A percentile compares a stretch with the other conserved stretches of the same genome.
These are phyloP conservation scores for Nettapus auritus DNA, from an alignment of 2,113 vertebrate species.

Conservation along the genomic window DNA sequence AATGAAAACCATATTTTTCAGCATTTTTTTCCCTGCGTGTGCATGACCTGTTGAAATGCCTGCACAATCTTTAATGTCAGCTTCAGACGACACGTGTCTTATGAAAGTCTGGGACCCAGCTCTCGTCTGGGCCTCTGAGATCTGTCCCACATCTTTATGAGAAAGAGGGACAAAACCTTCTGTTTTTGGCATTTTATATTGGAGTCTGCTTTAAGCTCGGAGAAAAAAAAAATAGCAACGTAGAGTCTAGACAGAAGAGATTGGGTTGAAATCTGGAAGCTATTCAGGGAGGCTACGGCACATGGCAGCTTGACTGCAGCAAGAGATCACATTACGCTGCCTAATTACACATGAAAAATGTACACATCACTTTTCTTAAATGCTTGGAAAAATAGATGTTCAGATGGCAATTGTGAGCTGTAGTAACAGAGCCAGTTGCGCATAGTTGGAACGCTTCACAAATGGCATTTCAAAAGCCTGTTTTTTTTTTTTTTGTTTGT, in stretches of 20 bases:
- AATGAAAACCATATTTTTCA: constrained; percentile 83
- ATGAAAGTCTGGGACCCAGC: constrained; percentile 76
- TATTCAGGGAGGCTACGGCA: constrained; percentile 82
- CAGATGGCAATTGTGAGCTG: constrained; percentile 54
- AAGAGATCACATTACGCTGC: constrained; percentile 85
- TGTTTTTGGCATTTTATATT: constrained; percentile 85
- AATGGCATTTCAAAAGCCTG: constrained; percentile 60
- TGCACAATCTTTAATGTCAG: constrained; percentile 80
- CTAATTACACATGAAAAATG: constrained; percentile 91
- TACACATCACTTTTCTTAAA: constrained; percentile 76
- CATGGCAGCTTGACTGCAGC: constrained; percentile 80
- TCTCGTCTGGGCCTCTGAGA: constrained; percentile 69
- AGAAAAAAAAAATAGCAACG: constrained; percentile 79
- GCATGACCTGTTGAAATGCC: constrained; percentile 76
- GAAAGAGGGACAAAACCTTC: constrained; percentile 82
- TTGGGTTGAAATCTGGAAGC: constrained; percentile 91
- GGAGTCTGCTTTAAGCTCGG: constrained; percentile 79
- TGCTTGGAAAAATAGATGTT: constrained; percentile 78
- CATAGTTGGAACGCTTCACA: neutral
- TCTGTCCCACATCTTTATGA: constrained; percentile 81
- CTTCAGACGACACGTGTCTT: constrained; percentile 82
- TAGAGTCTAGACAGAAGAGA: constrained; percentile 91
- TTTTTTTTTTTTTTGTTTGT: neutral
- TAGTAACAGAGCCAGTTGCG: constrained; percentile 23
- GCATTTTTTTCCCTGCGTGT: neutral